These are phyloP conservation scores for Littorina saxatilis DNA, from an alignment of 1,140 invertebrate genomes.

Conservation along the genomic window DNA sequence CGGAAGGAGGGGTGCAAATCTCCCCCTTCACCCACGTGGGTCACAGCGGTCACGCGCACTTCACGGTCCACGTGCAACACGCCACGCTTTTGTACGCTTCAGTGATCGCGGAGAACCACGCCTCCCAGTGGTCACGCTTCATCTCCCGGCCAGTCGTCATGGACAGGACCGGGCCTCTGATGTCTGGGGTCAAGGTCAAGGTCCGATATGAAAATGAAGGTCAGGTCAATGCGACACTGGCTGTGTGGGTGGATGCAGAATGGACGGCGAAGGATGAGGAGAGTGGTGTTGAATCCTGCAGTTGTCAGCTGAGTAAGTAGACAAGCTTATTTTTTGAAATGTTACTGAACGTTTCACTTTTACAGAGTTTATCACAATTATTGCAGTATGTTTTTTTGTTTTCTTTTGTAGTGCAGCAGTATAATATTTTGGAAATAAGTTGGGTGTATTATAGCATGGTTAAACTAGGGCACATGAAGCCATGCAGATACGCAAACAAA, in stretches of 20 bases:
- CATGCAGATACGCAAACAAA: too few species aligned
- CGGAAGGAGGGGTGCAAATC: conserved; percentile 37
- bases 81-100: conserved; percentile 34
- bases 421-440: not conserved
- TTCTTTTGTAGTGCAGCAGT: not conserved
- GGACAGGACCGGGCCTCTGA: conserved; percentile 45
- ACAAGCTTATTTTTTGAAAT: not conserved
- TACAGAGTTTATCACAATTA: not conserved
- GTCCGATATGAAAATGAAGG: conserved; percentile 19
- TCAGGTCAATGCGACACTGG: not conserved
- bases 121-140: conserved; percentile 38
- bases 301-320: conserved; percentile 36
- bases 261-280: conserved; percentile 47
- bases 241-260: not conserved
- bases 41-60: conserved; percentile 23
- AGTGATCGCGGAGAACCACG: conserved; percentile 41
- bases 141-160: conserved; percentile 31
- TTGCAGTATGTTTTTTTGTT: not conserved
- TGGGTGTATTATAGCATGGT: too few species aligned
- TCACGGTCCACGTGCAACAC: conserved; percentile 41
- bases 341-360: not conserved
- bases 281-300: conserved; percentile 42
- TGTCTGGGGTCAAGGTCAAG: conserved; percentile 1
- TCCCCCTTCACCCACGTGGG: conserved; percentile 16
- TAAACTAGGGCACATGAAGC: too few species aligned